A percentile compares a stretch with the other conserved stretches of the same genome.
Conservation (phyloP, 2,797 vertebrate species). For the Alcedo atthis region DNA sequence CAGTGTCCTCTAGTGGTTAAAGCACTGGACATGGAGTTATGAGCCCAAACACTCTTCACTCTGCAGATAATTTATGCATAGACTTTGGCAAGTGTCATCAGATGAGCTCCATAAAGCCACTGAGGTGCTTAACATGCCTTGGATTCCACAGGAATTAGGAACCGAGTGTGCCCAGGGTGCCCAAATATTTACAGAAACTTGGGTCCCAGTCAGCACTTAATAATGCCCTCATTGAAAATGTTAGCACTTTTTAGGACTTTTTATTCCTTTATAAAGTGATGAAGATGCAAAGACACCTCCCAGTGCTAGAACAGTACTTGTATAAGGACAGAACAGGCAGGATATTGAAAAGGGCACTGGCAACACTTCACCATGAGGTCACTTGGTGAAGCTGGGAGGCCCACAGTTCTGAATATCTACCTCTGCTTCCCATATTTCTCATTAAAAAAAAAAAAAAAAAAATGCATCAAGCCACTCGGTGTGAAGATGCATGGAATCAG, state of each 20-base stretch:
- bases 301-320: neutral
- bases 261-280: neutral
- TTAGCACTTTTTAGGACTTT: neutral
- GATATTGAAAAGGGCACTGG: neutral
- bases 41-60: neutral
- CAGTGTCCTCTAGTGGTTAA: conserved; percentile 3
- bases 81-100: accelerated
- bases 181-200: neutral
- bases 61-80: neutral
- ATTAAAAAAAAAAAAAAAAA: neutral
- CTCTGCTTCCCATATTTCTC: neutral
- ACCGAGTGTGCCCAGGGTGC: neutral
- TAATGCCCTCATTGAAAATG: neutral
- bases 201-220: neutral
- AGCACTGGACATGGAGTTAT: neutral
- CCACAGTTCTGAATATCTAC: neutral
- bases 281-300: neutral
- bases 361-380: neutral
- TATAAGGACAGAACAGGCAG: neutral
- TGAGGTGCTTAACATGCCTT: neutral
- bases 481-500: neutral
- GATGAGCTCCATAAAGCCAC: neutral
- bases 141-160: neutral
- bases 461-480: neutral
- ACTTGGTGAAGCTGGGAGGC: neutral